Evolutionary conservation across 2,797 vertebrate species (phyloP).

Genomic region (Xerus rutilus): DNA sequence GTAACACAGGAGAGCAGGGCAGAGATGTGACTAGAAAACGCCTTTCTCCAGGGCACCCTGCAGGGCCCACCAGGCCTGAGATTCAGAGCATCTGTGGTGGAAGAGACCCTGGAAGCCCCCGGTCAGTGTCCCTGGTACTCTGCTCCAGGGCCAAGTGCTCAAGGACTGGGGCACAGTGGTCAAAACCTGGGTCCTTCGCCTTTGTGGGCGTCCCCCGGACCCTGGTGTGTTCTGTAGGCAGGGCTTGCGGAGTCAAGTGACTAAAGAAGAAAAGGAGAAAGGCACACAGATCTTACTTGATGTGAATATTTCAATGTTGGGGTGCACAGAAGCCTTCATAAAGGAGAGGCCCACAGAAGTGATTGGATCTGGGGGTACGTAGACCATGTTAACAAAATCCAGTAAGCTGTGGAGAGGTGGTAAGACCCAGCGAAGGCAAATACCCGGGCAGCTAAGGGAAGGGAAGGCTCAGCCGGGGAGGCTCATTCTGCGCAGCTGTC

Average conservation of each 20-base stretch:
- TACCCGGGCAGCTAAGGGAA: too few relatives aligned
- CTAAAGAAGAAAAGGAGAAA: background rate
- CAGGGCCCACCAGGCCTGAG: background rate
- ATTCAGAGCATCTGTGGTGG: fast-evolving
- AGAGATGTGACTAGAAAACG: fast-evolving
- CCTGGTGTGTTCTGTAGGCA: fast-evolving
- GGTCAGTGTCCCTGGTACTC: fast-evolving
- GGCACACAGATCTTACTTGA: background rate
- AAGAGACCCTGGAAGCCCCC: too few relatives aligned
- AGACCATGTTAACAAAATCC: background rate
- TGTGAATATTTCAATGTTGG: background rate
- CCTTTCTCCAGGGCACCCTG: background rate
- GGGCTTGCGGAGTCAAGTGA: background rate
- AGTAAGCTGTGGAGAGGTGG: background rate
- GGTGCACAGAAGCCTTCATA: background rate
- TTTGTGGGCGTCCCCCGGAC: background rate
- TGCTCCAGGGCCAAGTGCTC: background rate
- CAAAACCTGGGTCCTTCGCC: fast-evolving
- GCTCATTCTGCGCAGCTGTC: too few relatives aligned
- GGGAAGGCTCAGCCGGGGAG: fast-evolving
- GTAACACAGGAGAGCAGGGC: background rate
- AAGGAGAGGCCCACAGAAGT: background rate
- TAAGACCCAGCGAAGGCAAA: too few relatives aligned
- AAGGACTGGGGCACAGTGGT: background rate
- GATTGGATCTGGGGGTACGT: background rate